A percentile compares a stretch with the other conserved stretches of the same genome.
Conservation (phyloP, 2,797 vertebrate species). For the Fringilla coelebs region DNA sequence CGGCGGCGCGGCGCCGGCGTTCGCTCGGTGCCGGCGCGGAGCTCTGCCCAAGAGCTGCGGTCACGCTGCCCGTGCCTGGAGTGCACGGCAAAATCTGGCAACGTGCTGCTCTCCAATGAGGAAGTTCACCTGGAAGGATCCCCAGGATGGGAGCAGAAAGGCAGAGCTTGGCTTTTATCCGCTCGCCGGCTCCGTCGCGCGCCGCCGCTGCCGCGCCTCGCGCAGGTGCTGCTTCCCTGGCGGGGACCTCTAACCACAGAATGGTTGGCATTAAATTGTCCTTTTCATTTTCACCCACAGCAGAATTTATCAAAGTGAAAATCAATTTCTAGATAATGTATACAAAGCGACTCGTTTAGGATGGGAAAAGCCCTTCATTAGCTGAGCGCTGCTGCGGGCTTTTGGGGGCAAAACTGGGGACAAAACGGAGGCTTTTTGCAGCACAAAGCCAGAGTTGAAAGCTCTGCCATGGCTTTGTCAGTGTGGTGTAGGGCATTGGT, state of each 20-base stretch:
- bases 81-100: neutral
- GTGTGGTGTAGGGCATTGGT: neutral
- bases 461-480: rapidly evolving
- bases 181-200: rapidly evolving
- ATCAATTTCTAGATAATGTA: rapidly evolving
- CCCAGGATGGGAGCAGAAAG: neutral
- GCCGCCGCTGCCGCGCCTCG: neutral
- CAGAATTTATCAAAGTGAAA: too few species aligned
- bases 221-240: neutral
- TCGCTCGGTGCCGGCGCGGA: neutral
- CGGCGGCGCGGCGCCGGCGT: neutral
- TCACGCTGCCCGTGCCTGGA: neutral
- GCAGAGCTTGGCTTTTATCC: neutral
- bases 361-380: neutral
- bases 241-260: rapidly evolving
- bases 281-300: neutral
- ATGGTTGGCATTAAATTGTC: neutral
- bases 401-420: neutral
- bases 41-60: neutral
- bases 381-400: too few species aligned
- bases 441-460: neutral
- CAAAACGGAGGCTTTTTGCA: neutral
- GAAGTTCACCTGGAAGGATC: neutral
- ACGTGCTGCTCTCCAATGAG: neutral
- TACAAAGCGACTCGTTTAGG: neutral